Evolutionary conservation across 2,797 vertebrate genomes (phyloP).

Genomic region (Gorsachius magnificus): DNA sequence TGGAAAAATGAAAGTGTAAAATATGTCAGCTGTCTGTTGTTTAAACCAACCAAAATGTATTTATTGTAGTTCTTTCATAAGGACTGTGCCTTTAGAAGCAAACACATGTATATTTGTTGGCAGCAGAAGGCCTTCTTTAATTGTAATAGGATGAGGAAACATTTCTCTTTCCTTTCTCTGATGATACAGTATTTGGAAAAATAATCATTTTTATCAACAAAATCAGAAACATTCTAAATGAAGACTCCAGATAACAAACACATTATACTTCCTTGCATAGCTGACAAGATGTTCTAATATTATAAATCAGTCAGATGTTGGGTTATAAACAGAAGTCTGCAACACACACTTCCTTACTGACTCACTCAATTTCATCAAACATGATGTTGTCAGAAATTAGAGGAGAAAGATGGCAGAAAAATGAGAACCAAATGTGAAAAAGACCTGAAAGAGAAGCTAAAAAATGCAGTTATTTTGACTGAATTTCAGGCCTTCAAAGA

Average conservation of each 20-base stretch:
- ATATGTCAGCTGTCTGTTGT: conserved; percentile 72
- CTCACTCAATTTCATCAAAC: background rate
- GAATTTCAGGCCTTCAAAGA: background rate
- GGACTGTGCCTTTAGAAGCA: conserved; percentile 51
- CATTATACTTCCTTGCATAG: background rate
- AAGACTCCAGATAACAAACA: background rate
- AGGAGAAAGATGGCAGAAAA: conserved; percentile 1
- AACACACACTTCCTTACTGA: background rate
- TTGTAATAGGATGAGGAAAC: background rate
- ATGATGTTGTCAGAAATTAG: background rate
- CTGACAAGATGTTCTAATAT: background rate
- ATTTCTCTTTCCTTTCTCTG: background rate
- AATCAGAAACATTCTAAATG: background rate
- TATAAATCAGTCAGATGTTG: conserved; percentile 22
- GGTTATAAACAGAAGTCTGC: conserved; percentile 35
- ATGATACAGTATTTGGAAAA: background rate
- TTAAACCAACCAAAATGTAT: conserved; percentile 67
- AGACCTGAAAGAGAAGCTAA: background rate
- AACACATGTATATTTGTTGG: background rate
- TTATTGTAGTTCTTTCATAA: conserved; percentile 64
- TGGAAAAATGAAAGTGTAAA: conserved; percentile 45
- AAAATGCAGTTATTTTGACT: background rate
- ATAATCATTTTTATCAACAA: background rate
- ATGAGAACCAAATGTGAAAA: background rate
- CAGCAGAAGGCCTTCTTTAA: background rate